A percentile compares a stretch with the other conserved stretches of the same genome.
These are phyloP conservation scores for Melanaphis sacchari DNA, from an alignment of 1,140 invertebrate genomes.

Conservation along the genomic window DNA sequence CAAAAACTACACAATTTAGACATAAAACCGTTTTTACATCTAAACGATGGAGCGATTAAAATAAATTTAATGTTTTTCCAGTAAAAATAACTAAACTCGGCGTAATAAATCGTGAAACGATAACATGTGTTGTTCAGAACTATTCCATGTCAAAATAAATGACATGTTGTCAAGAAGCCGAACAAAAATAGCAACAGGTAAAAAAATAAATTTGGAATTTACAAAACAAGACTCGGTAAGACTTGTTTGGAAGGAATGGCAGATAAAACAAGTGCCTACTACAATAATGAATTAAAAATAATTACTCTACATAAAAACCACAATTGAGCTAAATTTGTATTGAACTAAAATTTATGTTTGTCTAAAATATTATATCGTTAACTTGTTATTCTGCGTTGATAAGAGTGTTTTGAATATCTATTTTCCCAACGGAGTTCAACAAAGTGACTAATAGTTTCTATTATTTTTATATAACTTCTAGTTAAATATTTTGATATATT, in stretches of 20 bases:
- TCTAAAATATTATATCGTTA: not conserved
- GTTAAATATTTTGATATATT: not conserved
- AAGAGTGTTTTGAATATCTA: not conserved
- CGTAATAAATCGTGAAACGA: not conserved
- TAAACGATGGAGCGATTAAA: not conserved
- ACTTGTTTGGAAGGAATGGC: not conserved
- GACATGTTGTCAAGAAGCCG: not conserved
- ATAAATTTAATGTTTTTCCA: conserved; percentile 7
- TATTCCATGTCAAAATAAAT: not conserved
- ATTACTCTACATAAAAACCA: not conserved
- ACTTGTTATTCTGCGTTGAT: not conserved
- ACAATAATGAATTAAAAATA: not conserved
- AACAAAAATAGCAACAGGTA: not conserved
- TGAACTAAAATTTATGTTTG: conserved; percentile 6
- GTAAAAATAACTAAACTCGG: not conserved
- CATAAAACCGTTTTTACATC: not conserved
- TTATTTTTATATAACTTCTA: conserved; percentile 12
- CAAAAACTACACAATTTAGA: conserved; percentile 11
- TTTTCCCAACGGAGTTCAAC: not conserved
- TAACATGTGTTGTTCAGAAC: not conserved
- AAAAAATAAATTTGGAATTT: not conserved
- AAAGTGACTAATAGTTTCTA: not conserved
- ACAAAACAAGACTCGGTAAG: not conserved
- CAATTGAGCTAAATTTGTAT: conserved; percentile 22
- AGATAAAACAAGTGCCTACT: not conserved